Base-by-base conservation (phyloP, 2,888 invertebrate species). In the Lochmaea capreae region DNA sequence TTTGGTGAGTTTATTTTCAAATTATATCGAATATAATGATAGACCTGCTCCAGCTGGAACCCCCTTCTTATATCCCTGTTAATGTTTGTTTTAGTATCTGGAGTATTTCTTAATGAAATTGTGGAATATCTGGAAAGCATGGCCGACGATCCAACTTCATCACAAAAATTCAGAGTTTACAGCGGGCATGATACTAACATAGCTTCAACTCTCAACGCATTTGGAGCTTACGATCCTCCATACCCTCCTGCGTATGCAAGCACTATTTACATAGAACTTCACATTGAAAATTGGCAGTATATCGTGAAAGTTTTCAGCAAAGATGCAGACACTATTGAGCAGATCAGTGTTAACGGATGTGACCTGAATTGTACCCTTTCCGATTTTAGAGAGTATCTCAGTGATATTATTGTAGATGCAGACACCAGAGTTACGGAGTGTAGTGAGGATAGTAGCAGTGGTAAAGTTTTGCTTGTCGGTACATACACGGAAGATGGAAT, bases 211-310 rank as follows among this genome's bases (percentile, higher is more conserved):
- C 26, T 71, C 2, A 71, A 43, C 26, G 12, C 57, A 1, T 22
- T 71, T 3, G 65, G 58, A n/a, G 57, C 33, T 0, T 71, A 42
- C 18, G 16, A 58, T 59, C 66, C 59, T 11, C 57, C 58, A 2
- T 67, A 11, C 14, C 61, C 71, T 33, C 71, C 65, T 14, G 58
- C 22, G 0, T 66, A 43, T 18, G 63, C 71, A 2, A 71, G 66
- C 66, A 58, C 22, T 14, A 12, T 71, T 11, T 71, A 66, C 57
- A 81, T 95, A 54, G 95, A 95, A 84, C 87, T 95, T 39, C 39
- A 33, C 6, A 16, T 5, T 1, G 54, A 39, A 16, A n/a, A 54
- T 12, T 70, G 66, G 2, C 43, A 16, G 2, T 16, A 63, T 26
- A 4, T 65, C 14, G 67, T 76, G 26, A 74, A 77, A 26, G 54